Evolutionary conservation across 2,797 vertebrate species (phyloP), one percentile per base, ranked within the genome.

Genomic region (Aldrovandia affinis): DNA sequence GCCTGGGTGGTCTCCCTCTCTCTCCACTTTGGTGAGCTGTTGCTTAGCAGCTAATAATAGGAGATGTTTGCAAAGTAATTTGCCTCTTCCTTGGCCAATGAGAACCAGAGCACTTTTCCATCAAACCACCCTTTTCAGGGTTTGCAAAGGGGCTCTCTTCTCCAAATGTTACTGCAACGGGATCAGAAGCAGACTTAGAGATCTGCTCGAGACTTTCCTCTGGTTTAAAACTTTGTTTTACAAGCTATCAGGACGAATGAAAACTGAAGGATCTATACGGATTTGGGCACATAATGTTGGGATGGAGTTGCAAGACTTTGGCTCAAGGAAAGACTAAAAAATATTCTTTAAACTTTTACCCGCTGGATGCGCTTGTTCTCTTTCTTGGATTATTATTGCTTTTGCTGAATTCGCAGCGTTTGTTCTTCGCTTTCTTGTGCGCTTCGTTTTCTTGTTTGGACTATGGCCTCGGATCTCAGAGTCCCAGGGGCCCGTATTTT

Each of bases 1-100:
- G 95, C 95, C 93, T 97, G 96, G 96, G 96, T 97, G 96, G 96
- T 96, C 96, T 93, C 93, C 88, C 94, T 94, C 96, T 94, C 96
- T 95, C 95, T 95, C 96, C 95, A 96, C 96, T 96, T 96, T 96
- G 96, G 95, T 93, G 96, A 96, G 96, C 96, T 96, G 96, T 97
- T 97, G 96, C 96, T 96, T 97, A 97, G 96, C 96, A 97, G 96
- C 96, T 97, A 96, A 97, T 97, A 97, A 97, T 96, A 96, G 96
- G 96, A 95, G 96, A 96, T 96, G 96, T 97, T 97, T 97, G 96
- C 95, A 94, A 94, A 96, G 96, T 97, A 96, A 97, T 97, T 97
- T 97, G 96, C 96, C 95, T 96, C 96, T 96, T 96, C 96, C 96
- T 95, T 92, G 95, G 95, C 96, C 96, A 97, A 97, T 97, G 96